Percentiles rank a stretch among this genome's conserved stretches.
Conservation (phyloP, 2,888 invertebrate species). For the Elegia similella region DNA sequence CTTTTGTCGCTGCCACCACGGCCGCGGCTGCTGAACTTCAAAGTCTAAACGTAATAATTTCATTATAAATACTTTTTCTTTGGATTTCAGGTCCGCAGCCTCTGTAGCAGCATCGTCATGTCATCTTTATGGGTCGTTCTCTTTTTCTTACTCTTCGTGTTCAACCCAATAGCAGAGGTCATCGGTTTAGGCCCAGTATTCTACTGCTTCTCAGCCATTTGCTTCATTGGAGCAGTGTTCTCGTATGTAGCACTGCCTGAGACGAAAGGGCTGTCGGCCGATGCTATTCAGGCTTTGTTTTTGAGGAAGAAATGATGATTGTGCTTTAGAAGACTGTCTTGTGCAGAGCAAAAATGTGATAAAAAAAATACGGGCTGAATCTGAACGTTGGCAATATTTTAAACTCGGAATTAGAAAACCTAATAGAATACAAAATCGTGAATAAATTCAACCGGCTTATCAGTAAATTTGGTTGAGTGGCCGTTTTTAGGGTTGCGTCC, state of each 20-base stretch:
- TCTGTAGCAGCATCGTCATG: slow-evolving; percentile 51
- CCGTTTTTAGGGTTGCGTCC: too few species aligned
- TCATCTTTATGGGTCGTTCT: slow-evolving; percentile 49
- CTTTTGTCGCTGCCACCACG: too few species aligned
- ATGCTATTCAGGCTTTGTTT: slow-evolving; percentile 52
- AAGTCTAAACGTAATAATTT: too few species aligned
- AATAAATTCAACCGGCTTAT: too few species aligned
- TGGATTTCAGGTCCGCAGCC: slow-evolving; percentile 47
- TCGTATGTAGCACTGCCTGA: slow-evolving; percentile 59
- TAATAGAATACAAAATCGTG: too few species aligned
- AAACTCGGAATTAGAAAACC: too few species aligned
- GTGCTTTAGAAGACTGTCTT: too few species aligned
- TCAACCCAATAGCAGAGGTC: slow-evolving; percentile 49
- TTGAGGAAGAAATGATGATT: slow-evolving; percentile 32
- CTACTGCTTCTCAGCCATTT: slow-evolving; percentile 55
- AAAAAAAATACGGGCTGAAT: too few species aligned
- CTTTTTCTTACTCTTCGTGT: slow-evolving; percentile 57
- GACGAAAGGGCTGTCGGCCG: slow-evolving; percentile 60
- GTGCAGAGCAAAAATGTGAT: too few species aligned
- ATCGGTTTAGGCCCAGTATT: slow-evolving; percentile 60
- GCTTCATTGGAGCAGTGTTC: slow-evolving; percentile 50
- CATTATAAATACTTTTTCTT: not conserved
- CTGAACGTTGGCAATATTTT: too few species aligned
- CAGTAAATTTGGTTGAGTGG: too few species aligned
- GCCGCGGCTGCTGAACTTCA: too few species aligned